Base-by-base conservation (phyloP, 2,113 vertebrate genomes). In the Melanerpes formicivorus region DNA sequence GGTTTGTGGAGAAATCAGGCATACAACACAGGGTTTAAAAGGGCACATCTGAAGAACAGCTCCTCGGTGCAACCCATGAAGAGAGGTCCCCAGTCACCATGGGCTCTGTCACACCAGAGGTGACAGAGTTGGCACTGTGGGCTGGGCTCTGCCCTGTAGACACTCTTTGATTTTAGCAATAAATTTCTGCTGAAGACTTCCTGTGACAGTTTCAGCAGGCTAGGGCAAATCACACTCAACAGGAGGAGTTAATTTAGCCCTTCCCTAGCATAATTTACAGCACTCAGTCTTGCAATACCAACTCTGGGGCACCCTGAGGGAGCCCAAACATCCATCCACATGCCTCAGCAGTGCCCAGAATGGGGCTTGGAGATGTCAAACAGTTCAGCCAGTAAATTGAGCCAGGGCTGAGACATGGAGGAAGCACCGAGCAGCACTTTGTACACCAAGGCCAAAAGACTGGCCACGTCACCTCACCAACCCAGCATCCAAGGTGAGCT, bases 261-360 rank as follows among this genome's bases (percentile, higher is more conserved):
- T 63, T 62, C 64, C 32, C 29, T 22, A 8, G 16, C 30, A 1
- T 1, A 69, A 56, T 32, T 21, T 9, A 44, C 1, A 1, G 25
- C 8, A 17, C 78, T 44, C 21, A 48, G 46, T 54, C 62, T 46
- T 16, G 23, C 2, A 2, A 14, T 48, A 18, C 21, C 64, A 65
- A 0, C 2, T 5, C 32, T 48, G 55, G 55, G 30, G 55, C 44
- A 80, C 23, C 26, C 25, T 1, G 2, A 60, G 29, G 50, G 42
- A 32, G 26, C 50, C 55, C 69, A 14, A 10, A 32, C n/a, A 59
- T 23, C 27, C 17, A 2, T 14, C 10, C 48, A 64, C 17, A 8
- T 0, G 1, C 17, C 63, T 52, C 48, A 3, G 69, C 65, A 60
- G 25, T 1, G 3, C 16, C 23, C 3, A 6, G 44, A 25, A 19